A percentile compares a stretch with the other conserved stretches of the same genome.
phyloP scores from a whole-genome alignment of 1,140 invertebrate genomes.

The Bombyx mori region DNA sequence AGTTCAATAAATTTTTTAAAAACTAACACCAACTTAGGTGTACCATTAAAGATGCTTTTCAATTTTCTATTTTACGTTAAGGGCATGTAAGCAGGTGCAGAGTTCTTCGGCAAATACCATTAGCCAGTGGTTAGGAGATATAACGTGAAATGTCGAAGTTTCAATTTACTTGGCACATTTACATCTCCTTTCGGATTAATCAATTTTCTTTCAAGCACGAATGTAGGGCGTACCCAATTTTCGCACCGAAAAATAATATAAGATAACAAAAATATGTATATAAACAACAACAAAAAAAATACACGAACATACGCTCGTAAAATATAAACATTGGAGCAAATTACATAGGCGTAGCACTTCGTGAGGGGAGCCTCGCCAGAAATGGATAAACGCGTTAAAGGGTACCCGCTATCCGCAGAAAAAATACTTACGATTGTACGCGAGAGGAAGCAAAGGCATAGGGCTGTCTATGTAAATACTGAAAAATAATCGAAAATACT shows the following conservation, averaged over 20 bases:
- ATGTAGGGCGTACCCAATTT: background rate
- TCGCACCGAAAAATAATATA: background rate
- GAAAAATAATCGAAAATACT: no score
- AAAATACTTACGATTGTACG: constrained; percentile 60
- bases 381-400: constrained; percentile 65
- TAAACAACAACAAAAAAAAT: background rate
- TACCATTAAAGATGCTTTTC: no score
- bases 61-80: no score
- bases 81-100: no score
- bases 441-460: background rate
- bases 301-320: constrained; percentile 1
- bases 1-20: no score
- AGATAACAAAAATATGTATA: background rate
- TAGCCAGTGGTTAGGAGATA: no score
- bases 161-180: no score
- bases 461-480: no score
- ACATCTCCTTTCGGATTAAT: background rate
- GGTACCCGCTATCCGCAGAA: constrained; percentile 58
- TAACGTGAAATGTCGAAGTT: no score
- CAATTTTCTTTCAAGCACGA: constrained; percentile 1
- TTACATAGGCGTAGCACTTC: constrained; percentile 2
- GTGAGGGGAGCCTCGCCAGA: constrained; percentile 39
- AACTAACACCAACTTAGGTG: no score
- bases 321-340: constrained; percentile 8
- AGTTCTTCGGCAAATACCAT: no score